A percentile compares a stretch with the other conserved stretches of the same genome.
phyloP scores from a whole-genome alignment of 2,113 vertebrate genomes.

The Pollachius pollachius region DNA sequence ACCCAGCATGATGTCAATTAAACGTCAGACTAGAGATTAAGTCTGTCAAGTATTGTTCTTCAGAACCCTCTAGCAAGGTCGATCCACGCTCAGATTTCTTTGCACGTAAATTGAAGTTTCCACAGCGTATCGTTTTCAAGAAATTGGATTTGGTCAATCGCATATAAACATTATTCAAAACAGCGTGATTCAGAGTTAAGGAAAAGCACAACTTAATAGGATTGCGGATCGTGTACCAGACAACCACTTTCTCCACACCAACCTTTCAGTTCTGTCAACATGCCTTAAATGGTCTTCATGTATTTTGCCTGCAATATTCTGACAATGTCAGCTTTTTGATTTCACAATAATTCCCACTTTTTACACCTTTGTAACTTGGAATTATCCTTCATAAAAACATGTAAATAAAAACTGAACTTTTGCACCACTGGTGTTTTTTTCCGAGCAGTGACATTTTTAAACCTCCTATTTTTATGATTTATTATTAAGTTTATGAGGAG shows the following conservation, averaged over 20 bases:
- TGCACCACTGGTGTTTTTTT: neutral
- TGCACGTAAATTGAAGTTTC: constrained; percentile 67
- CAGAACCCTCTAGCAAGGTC: constrained; percentile 49
- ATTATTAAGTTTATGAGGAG: constrained; percentile 40
- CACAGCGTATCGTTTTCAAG: constrained; percentile 59
- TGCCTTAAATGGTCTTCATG: no score
- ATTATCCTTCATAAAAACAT: neutral
- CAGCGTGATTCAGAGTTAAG: no score
- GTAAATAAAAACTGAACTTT: constrained; percentile 3
- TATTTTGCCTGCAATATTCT: no score
- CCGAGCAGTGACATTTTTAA: constrained; percentile 2
- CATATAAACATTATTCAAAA: neutral
- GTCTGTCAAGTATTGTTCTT: constrained; percentile 65
- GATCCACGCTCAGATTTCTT: constrained; percentile 55
- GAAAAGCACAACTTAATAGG: no score
- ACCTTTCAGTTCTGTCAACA: no score
- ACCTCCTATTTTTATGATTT: constrained; percentile 17
- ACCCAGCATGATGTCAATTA: constrained; percentile 75
- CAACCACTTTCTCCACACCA: no score
- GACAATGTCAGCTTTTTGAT: no score
- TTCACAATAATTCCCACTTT: no score
- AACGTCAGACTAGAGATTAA: constrained; percentile 68
- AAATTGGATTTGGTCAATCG: constrained; percentile 42
- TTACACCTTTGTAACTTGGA: no score
- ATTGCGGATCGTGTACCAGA: no score